Percentiles rank a stretch among this genome's conserved stretches.
Conservation (phyloP, 2,797 vertebrate species). For the Chelmon rostratus region DNA sequence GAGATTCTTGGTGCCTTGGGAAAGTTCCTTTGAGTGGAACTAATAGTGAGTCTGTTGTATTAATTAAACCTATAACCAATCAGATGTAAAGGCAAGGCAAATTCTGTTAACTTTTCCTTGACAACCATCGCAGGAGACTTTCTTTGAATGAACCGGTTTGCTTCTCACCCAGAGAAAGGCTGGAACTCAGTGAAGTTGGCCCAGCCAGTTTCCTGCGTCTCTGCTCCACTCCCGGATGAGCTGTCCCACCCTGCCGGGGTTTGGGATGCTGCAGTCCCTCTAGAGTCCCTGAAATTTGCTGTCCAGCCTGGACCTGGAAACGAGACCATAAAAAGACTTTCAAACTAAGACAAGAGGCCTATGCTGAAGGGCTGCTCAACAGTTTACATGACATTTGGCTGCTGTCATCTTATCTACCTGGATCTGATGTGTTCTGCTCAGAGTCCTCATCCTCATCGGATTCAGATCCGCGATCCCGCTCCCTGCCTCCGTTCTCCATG, state of each 20-base stretch:
- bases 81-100: no score
- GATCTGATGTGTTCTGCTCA: slow-evolving; percentile 64
- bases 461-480: slow-evolving; percentile 81
- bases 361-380: not conserved
- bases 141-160: not conserved
- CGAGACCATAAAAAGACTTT: no score
- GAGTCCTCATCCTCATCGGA: slow-evolving; percentile 85
- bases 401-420: slow-evolving; percentile 26
- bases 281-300: slow-evolving; percentile 87
- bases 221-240: slow-evolving; percentile 53
- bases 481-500: slow-evolving; percentile 86
- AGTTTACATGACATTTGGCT: not conserved
- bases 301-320: slow-evolving; percentile 88
- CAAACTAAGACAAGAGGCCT: no score
- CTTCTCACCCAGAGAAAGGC: slow-evolving; percentile 91
- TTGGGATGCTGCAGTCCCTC: slow-evolving; percentile 76
- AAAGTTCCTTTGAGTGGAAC: not conserved
- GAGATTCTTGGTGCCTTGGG: not conserved
- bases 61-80: not conserved
- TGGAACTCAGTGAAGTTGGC: slow-evolving; percentile 95
- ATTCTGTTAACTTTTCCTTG: not conserved
- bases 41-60: not conserved
- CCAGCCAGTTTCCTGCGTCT: slow-evolving; percentile 89
- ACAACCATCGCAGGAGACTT: not conserved
- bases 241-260: slow-evolving; percentile 87